phyloP scores from a whole-genome alignment of 2,888 invertebrate genomes.

The Nezara viridula region DNA sequence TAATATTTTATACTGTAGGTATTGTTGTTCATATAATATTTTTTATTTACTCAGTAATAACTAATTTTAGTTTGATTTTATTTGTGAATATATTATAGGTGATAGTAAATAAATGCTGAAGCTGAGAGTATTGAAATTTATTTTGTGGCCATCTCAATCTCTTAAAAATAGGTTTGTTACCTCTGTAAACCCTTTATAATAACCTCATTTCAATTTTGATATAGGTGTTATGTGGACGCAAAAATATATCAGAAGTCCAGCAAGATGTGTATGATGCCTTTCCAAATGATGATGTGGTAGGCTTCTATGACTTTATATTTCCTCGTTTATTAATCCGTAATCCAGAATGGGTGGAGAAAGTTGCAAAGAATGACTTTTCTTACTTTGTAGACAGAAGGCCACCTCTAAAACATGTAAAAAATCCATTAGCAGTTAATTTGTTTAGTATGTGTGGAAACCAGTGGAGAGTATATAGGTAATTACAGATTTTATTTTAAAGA shows the following conservation, averaged over 20 bases:
- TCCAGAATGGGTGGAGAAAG: slow-evolving; percentile 50
- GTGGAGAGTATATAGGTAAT: slow-evolving; percentile 44
- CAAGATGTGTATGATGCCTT: neutral
- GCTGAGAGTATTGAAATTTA: too few relatives aligned
- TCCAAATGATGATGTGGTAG: slow-evolving; percentile 39
- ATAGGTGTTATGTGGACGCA: slow-evolving; percentile 27
- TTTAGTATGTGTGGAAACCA: slow-evolving; percentile 43
- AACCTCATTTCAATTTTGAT: neutral
- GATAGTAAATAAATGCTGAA: too few relatives aligned
- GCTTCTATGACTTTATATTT: slow-evolving; percentile 35
- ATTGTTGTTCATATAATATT: too few relatives aligned
- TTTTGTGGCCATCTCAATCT: too few relatives aligned
- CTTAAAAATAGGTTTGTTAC: too few relatives aligned
- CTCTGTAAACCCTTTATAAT: too few relatives aligned
- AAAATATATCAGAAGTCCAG: slow-evolving; percentile 6
- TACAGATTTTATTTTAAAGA: neutral
- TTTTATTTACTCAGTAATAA: too few relatives aligned
- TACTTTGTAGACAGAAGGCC: slow-evolving; percentile 20
- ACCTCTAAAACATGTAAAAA: neutral
- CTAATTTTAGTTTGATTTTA: too few relatives aligned
- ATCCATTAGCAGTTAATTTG: slow-evolving; percentile 29
- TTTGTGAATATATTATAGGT: too few relatives aligned
- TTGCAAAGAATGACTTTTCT: slow-evolving; percentile 42
- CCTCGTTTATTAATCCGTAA: slow-evolving; percentile 9
- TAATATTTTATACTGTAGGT: too few relatives aligned